These are phyloP conservation scores for Acrocera orbiculus DNA, from an alignment of 2,888 invertebrate genomes.

Conservation along the genomic window DNA sequence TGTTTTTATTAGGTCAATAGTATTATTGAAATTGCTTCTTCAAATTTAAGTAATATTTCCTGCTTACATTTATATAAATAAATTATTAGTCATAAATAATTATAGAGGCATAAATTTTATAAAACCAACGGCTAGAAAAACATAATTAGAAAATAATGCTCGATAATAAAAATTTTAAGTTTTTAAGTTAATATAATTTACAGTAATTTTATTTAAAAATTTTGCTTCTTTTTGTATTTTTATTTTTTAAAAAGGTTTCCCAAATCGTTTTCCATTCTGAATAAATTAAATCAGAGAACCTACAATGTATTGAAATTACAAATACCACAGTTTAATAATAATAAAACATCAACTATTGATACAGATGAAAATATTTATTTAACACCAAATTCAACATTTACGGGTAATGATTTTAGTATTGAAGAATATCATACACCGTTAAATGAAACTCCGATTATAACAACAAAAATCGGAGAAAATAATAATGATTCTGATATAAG, in stretches of 20 bases:
- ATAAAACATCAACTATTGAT: constrained; percentile 12
- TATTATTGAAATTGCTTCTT: no score
- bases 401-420: constrained; percentile 16
- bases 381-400: constrained; percentile 28
- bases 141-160: no score
- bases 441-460: constrained; percentile 21
- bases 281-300: constrained; percentile 31
- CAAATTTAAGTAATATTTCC: no score
- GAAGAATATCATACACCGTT: constrained; percentile 28
- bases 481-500: constrained; percentile 25
- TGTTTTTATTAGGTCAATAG: no score
- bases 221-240: constrained; percentile 7
- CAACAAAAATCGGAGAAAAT: constrained; percentile 14
- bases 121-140: no score
- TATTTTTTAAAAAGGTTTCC: constrained; percentile 22
- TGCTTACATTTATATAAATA: no score
- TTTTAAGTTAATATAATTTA: no score
- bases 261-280: constrained; percentile 32
- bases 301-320: constrained; percentile 27
- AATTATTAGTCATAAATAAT: no score
- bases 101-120: no score
- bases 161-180: no score
- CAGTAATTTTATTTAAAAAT: no score
- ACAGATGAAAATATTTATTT: constrained; percentile 20
- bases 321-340: constrained; percentile 20